phyloP scores from a whole-genome alignment of 2,888 invertebrate species.

The Pristionchus japonicus region DNA sequence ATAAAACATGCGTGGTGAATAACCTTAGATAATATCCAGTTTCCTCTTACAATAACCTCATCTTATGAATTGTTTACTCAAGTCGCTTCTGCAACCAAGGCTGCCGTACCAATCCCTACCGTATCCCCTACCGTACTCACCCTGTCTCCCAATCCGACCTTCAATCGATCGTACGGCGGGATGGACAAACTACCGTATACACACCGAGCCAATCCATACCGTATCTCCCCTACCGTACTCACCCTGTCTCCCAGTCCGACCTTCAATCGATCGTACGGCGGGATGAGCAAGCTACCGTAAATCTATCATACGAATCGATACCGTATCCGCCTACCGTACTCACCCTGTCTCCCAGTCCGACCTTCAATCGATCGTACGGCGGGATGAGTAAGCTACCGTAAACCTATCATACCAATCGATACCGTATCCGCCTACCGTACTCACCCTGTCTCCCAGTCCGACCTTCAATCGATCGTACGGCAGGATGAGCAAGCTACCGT shows the following conservation, averaged over 20 bases:
- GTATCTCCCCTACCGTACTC: not conserved
- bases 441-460: not conserved
- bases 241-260: not conserved
- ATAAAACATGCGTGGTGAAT: too few species aligned
- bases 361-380: not conserved
- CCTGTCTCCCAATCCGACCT: not conserved
- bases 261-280: not conserved
- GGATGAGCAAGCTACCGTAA: not conserved
- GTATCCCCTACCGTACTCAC: not conserved
- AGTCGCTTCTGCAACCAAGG: not conserved
- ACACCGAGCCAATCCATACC: too few species aligned
- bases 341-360: not conserved
- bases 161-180: too few species aligned
- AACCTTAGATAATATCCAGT: too few species aligned
- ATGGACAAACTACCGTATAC: not conserved
- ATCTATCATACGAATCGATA: too few species aligned
- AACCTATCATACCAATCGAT: too few species aligned
- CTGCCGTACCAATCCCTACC: not conserved
- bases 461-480: too few species aligned
- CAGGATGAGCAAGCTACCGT: too few species aligned
- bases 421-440: not conserved
- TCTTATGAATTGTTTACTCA: too few species aligned
- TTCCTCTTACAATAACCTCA: too few species aligned
- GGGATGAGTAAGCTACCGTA: not conserved
- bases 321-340: not conserved